A percentile compares a stretch with the other conserved stretches of the same genome.
These are phyloP conservation scores for Peribatodes rhomboidaria DNA, from an alignment of 2,888 invertebrate genomes.

Conservation along the genomic window DNA sequence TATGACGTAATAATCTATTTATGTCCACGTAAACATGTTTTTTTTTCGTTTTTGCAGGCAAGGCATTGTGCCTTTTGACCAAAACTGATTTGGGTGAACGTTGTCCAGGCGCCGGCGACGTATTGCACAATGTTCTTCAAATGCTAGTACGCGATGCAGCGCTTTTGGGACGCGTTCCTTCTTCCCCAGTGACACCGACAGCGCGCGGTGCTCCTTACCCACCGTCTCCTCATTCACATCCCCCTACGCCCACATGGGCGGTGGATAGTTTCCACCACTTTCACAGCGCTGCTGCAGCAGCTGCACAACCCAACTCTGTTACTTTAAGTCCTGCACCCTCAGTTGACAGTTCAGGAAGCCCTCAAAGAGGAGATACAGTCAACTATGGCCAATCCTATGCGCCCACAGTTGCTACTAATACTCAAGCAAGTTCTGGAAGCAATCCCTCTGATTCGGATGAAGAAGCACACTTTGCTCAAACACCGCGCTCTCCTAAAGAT, in stretches of 20 bases:
- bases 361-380: slow-evolving; percentile 89
- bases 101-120: slow-evolving; percentile 97
- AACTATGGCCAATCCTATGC: slow-evolving; percentile 75
- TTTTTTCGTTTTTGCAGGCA: slow-evolving; percentile 86
- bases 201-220: slow-evolving; percentile 90
- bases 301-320: slow-evolving; percentile 93
- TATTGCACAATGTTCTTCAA: slow-evolving; percentile 96
- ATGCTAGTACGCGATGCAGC: slow-evolving; percentile 94
- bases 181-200: slow-evolving; percentile 94
- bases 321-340: slow-evolving; percentile 96
- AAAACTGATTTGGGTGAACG: slow-evolving; percentile 96
- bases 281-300: slow-evolving; percentile 88
- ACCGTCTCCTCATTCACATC: slow-evolving; percentile 93
- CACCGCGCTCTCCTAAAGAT: slow-evolving; percentile 88
- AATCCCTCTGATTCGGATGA: slow-evolving; percentile 95
- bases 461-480: slow-evolving; percentile 87
- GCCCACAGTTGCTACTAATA: slow-evolving; percentile 70
- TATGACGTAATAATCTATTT: slow-evolving; percentile 1
- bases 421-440: slow-evolving; percentile 88
- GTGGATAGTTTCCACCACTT: slow-evolving; percentile 86
- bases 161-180: slow-evolving; percentile 92
- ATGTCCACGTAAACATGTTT: slow-evolving; percentile 23
- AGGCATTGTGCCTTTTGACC: slow-evolving; percentile 96
- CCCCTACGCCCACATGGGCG: slow-evolving; percentile 93
- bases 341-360: slow-evolving; percentile 95